Percentiles rank a stretch among this genome's conserved stretches.
These are phyloP conservation scores for Drosophila ochracea DNA, from an alignment of 2,888 invertebrate species.

Conservation along the genomic window DNA sequence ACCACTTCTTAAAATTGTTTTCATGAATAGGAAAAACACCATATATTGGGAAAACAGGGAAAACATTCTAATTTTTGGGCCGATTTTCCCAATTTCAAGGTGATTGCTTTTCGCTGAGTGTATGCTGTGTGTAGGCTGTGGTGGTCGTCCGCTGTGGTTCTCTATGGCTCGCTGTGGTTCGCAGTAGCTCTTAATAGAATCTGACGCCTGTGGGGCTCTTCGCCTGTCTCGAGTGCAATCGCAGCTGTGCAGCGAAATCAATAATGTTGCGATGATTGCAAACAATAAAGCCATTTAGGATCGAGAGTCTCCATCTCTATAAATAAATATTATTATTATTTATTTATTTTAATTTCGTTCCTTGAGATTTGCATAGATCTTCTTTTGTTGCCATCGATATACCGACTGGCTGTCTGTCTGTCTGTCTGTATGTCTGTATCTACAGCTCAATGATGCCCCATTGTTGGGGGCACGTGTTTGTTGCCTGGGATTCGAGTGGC, in stretches of 20 bases:
- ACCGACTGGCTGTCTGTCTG: slow-evolving; percentile 47
- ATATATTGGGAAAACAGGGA: background rate
- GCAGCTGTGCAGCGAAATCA: slow-evolving; percentile 66
- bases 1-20: too few species aligned
- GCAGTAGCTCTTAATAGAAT: slow-evolving; percentile 56
- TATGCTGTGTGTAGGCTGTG: background rate
- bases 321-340: slow-evolving; percentile 64
- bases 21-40: too few species aligned
- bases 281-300: slow-evolving; percentile 72
- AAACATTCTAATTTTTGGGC: background rate
- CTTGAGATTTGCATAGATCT: slow-evolving; percentile 52
- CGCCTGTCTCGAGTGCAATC: slow-evolving; percentile 19
- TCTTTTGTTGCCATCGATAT: slow-evolving; percentile 64
- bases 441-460: slow-evolving; percentile 49
- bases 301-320: slow-evolving; percentile 43
- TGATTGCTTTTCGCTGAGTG: background rate
- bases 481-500: slow-evolving; percentile 22
- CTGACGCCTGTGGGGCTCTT: slow-evolving; percentile 63
- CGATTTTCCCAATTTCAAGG: background rate
- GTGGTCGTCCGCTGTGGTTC: slow-evolving; percentile 23
- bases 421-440: background rate
- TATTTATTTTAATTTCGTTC: slow-evolving; percentile 54
- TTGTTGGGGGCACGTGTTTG: slow-evolving; percentile 55
- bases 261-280: slow-evolving; percentile 60
- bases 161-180: slow-evolving; percentile 12